Conservation (phyloP, 2,888 invertebrate species). For the Ischnus inquisitorius region DNA sequence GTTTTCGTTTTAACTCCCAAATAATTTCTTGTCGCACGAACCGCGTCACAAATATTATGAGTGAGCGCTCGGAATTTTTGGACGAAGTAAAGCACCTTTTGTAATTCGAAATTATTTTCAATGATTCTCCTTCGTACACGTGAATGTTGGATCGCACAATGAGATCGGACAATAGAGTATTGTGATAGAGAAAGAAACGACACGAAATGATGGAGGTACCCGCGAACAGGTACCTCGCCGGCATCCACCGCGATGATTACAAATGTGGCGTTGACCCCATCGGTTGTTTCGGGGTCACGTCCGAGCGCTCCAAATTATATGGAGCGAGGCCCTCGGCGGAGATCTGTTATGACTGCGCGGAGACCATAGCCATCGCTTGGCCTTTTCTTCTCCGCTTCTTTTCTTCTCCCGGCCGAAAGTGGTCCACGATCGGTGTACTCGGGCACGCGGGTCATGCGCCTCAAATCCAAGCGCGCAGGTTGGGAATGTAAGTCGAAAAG, state of each 20-base stretch:
- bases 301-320: slow-evolving; percentile 83
- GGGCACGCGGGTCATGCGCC: slow-evolving; percentile 77
- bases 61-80: not conserved
- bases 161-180: not conserved
- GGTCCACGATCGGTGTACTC: slow-evolving; percentile 53
- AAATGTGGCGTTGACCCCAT: slow-evolving; percentile 83
- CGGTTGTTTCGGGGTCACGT: slow-evolving; percentile 82
- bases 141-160: not conserved
- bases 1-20: slow-evolving; percentile 76
- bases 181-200: not conserved
- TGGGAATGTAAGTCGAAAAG: not conserved
- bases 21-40: not conserved
- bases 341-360: slow-evolving; percentile 36
- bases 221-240: slow-evolving; percentile 78
- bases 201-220: slow-evolving; percentile 76
- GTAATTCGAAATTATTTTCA: not conserved
- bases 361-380: slow-evolving; percentile 33
- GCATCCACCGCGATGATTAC: slow-evolving; percentile 77
- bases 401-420: slow-evolving; percentile 23
- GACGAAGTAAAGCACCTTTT: not conserved
- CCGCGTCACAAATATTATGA: not conserved
- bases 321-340: slow-evolving; percentile 76
- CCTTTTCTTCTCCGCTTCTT: slow-evolving; percentile 42
- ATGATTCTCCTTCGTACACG: not conserved
- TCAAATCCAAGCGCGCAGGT: slow-evolving; percentile 61